Conservation (phyloP, 2,113 vertebrate species). For the Aptenodytes patagonicus region DNA sequence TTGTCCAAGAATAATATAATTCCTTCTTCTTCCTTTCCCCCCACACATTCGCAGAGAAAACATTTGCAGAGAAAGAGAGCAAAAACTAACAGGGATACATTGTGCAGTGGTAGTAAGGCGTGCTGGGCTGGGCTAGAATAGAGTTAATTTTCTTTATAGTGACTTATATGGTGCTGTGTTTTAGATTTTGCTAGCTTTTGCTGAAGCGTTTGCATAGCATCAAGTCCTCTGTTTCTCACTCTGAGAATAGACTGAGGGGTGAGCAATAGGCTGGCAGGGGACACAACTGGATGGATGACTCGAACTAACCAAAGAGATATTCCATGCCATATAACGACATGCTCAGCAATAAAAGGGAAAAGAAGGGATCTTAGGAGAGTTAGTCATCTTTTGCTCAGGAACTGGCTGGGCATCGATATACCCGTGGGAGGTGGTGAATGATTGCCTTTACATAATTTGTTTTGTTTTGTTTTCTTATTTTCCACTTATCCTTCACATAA, state of each 20-base stretch:
- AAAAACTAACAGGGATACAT: background rate
- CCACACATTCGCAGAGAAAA: background rate
- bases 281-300: background rate
- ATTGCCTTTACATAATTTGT: background rate
- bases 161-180: background rate
- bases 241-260: background rate
- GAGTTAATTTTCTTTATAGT: background rate
- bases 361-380: background rate
- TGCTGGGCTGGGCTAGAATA: background rate
- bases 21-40: background rate
- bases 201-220: background rate
- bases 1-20: background rate
- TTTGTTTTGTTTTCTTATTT: background rate
- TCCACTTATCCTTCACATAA: background rate
- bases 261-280: background rate
- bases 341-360: background rate
- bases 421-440: background rate
- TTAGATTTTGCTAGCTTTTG: background rate
- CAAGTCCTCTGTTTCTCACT: background rate
- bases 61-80: background rate
- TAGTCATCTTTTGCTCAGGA: background rate
- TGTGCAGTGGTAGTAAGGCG: background rate
- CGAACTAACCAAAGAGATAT: background rate
- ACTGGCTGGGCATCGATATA: background rate
- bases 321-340: background rate